Conservation (phyloP, 1,140 invertebrate genomes). For the Bradynema listronoti region DNA sequence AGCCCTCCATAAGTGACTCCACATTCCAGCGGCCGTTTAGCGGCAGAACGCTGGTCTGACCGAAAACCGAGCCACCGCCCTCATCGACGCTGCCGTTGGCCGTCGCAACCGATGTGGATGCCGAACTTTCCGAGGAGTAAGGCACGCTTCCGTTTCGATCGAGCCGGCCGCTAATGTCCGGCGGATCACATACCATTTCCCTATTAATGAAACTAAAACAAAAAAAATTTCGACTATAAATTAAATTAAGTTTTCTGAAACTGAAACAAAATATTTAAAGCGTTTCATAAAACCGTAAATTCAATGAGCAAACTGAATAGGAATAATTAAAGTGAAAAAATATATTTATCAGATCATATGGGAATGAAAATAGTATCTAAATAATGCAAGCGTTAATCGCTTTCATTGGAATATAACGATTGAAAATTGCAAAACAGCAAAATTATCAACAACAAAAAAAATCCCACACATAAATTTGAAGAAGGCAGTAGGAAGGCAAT, state of each 20-base stretch:
- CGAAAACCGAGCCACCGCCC: too few relatives aligned
- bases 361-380: not conserved
- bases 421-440: too few relatives aligned
- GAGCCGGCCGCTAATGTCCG: not conserved
- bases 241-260: not conserved
- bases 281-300: not conserved
- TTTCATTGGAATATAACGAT: too few relatives aligned
- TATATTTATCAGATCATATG: not conserved
- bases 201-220: not conserved
- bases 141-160: constrained; percentile 5
- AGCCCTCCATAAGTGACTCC: constrained; percentile 33
- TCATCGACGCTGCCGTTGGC: constrained; percentile 1
- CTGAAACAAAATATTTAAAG: not conserved
- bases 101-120: too few relatives aligned
- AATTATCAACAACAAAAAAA: too few relatives aligned
- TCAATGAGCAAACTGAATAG: not conserved
- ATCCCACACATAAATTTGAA: too few relatives aligned
- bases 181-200: constrained; percentile 27
- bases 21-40: constrained; percentile 18
- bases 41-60: too few relatives aligned
- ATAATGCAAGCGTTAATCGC: too few relatives aligned
- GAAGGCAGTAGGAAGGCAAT: too few relatives aligned
- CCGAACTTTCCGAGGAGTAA: too few relatives aligned
- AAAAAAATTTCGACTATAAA: constrained; percentile 12
- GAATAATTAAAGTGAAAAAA: not conserved